phyloP scores from a whole-genome alignment of 2,888 invertebrate genomes.

The Pherbina coryleti region DNA sequence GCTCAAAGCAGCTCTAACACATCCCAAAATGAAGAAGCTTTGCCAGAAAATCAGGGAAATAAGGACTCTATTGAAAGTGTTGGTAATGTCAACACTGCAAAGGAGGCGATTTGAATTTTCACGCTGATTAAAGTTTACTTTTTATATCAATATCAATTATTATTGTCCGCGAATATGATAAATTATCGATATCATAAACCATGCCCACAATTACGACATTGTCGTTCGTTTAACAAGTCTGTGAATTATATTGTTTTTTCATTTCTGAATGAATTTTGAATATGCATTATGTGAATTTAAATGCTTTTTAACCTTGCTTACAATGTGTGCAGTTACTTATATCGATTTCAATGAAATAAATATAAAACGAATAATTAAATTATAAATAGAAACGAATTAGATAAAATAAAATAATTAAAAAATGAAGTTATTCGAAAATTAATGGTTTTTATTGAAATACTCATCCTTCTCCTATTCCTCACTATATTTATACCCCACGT shows the following conservation, averaged over 20 bases:
- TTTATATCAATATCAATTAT: neutral
- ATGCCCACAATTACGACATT: neutral
- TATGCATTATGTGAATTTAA: neutral
- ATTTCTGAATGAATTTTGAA: neutral
- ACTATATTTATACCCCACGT: too few relatives aligned
- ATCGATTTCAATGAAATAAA: neutral
- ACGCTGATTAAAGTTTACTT: neutral
- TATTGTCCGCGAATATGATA: neutral
- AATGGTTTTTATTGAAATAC: neutral
- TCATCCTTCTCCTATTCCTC: too few relatives aligned
- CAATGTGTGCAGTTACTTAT: neutral
- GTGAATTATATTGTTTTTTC: neutral
- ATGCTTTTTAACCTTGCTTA: conserved; percentile 22
- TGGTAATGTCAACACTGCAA: neutral
- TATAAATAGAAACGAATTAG: neutral
- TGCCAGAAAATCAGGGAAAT: conserved; percentile 8
- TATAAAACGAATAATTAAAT: neutral
- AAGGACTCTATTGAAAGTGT: neutral
- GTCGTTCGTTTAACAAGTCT: neutral
- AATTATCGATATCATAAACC: neutral
- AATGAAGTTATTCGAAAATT: neutral
- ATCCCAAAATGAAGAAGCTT: conserved; percentile 9
- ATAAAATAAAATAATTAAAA: neutral
- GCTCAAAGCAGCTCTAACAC: neutral
- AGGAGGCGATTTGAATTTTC: conserved; percentile 10